Evolutionary conservation across 2,113 vertebrate species (phyloP), one percentile per base, ranked within the genome.

Genomic region (Uropsilus gracilis): DNA sequence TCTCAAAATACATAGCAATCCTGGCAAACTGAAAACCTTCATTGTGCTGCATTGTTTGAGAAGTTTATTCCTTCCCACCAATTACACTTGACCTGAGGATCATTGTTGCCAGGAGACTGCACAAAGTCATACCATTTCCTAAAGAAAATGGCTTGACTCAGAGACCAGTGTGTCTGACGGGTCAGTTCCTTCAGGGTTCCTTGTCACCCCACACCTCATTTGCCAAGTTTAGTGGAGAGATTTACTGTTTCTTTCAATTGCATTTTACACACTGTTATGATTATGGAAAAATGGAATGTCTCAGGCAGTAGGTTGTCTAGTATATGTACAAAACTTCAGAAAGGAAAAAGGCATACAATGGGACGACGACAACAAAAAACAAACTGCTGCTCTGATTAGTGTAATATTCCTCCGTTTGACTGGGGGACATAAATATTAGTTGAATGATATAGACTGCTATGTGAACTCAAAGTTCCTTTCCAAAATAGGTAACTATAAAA

Each of bases 331-430:
- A 77, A 64, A 86, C 91, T 69, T 26, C 7, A 48, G 73, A 90
- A n/a, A 48, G 59, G 73, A 13, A 75, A 95, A 86, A 73, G 85
- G 91, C 83, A 97, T 93, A 86, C 59, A 50, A 89, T 63, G 81
- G 42, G 87, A 22, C 20, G 20, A 53, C 50, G 20, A 53, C 50
- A 53, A 22, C 20, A 55, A 55, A 87, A 59, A 50, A 22, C 57
- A 94, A 96, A 92, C 22, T 59, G 34, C 75, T 91, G 46, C 57
- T 94, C 77, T 81, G 55, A 26, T 78, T 84, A 64, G 12, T 28
- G 24, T 28, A 18, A 57, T 3, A 30, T 73, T 50, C 32, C 64
- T 69, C 37, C 8, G 1, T 1, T 59, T 80, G 55, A 71, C 30
- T 50, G 83, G 42, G 50, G 46, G 32, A 28, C 59, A 57, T 32